Percentiles rank a stretch among this genome's conserved stretches.
These are phyloP conservation scores for Plestiodon gilberti DNA, from an alignment of 2,113 vertebrate genomes.

Conservation along the genomic window DNA sequence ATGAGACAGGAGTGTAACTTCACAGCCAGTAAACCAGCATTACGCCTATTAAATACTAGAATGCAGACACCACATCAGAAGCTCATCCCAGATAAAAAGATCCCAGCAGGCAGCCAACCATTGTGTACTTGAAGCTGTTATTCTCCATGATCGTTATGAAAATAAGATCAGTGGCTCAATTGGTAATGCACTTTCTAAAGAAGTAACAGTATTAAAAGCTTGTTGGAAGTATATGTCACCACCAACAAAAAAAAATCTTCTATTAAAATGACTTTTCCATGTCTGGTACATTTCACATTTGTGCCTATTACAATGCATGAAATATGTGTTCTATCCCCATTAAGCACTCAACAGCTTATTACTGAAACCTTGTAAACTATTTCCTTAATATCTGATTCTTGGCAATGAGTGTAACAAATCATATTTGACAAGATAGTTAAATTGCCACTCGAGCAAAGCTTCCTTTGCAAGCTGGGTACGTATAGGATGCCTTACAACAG, in stretches of 20 bases:
- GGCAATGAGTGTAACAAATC: conserved; percentile 50
- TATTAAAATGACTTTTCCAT: conserved; percentile 48
- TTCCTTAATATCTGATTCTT: conserved; percentile 58
- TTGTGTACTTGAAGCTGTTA: conserved; percentile 22
- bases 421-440: conserved; percentile 55
- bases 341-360: conserved; percentile 55
- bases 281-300: conserved; percentile 50
- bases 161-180: conserved; percentile 56
- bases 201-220: conserved; percentile 46
- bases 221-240: conserved; percentile 49
- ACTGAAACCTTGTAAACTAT: conserved; percentile 48
- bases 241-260: conserved; percentile 47
- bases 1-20: no score
- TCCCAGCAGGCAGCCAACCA: conserved; percentile 31
- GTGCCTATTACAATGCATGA: conserved; percentile 65
- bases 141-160: conserved; percentile 47
- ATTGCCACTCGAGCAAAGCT: conserved; percentile 43
- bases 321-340: conserved; percentile 57
- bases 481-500: conserved; percentile 54
- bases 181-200: conserved; percentile 32
- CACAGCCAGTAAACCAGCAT: no score
- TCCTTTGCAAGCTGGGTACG: conserved; percentile 41
- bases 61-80: background rate
- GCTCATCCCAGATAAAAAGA: conserved; percentile 40
- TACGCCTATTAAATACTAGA: background rate